These are phyloP conservation scores for Isaurus tuberculatus DNA, from an alignment of 92 coral and sea anemone genomes.

Conservation along the genomic window DNA sequence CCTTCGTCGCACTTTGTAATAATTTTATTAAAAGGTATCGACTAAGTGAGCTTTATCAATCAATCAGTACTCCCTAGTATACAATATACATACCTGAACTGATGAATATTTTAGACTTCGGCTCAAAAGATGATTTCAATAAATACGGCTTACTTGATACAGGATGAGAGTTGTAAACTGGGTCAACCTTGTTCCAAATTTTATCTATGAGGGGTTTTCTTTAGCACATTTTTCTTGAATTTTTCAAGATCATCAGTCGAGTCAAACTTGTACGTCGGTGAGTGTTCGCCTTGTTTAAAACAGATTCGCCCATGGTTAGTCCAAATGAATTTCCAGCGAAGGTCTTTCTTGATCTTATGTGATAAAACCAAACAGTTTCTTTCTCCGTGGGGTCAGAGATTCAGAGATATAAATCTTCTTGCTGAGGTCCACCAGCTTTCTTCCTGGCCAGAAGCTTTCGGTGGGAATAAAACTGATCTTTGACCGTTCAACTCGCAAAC, in stretches of 20 bases:
- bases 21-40: too few species aligned
- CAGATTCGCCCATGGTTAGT: slow-evolving; percentile 55
- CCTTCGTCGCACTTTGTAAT: too few species aligned
- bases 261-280: slow-evolving; percentile 11
- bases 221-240: not conserved
- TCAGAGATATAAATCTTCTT: slow-evolving; percentile 3
- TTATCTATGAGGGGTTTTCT: not conserved
- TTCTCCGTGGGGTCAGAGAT: slow-evolving; percentile 16
- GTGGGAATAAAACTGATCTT: not conserved
- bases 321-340: slow-evolving; percentile 58
- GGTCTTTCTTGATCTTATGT: slow-evolving; percentile 1
- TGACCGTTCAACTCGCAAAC: not conserved
- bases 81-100: slow-evolving; percentile 9
- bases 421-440: not conserved
- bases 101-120: slow-evolving; percentile 20
- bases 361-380: not conserved
- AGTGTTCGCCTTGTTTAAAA: slow-evolving; percentile 44
- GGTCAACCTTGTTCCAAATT: slow-evolving; percentile 5
- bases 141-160: not conserved
- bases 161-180: not conserved
- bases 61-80: not conserved
- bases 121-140: slow-evolving; percentile 4
- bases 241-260: slow-evolving; percentile 2
- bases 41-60: too few species aligned
- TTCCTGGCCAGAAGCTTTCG: not conserved